Base-by-base conservation (phyloP, 2,113 vertebrate genomes). In the Brachyistius frenatus region DNA sequence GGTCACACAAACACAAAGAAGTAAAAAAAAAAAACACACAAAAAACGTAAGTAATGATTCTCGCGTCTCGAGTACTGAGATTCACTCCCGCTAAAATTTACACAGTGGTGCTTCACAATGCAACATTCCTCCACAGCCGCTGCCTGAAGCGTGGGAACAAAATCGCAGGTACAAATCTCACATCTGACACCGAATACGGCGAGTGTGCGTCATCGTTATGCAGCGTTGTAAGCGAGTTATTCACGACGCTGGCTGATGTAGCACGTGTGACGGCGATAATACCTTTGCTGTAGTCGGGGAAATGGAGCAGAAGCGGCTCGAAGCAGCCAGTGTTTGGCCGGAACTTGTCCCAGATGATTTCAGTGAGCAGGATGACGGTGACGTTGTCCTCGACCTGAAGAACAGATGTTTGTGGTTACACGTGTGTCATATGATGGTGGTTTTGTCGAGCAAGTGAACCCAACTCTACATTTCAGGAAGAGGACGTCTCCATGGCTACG, bases 241-340 rank as follows among this genome's bases (percentile, higher is more conserved):
- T 73, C 61, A n/a, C 50, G 77, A 76, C 10, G n/a, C 52, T 13
- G 53, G 68, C 30, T 66, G 81, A 23, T 4, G 31, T 23, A 54
- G 60, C 9, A 41, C n/a, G 36, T 16, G 53, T 10, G 47, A 41
- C 50, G 61, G 16, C 0, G 36, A 13, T 15, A 10, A 30, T 95
- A 99, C 98, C 97, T 96, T 98, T 99, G 83, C 95, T 99, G 93
- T 99, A 99, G 91, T 99, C 97, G 4, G 97, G 95, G 82, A 99
- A 99, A 91, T 98, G 96, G 60, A 99, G 93, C 69, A 95, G 94
- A 58, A 98, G 91, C 0, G 98, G 97, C 78, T 99, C 98, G 70
- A 97, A 95, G 70, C 97, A 99, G 72, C 98, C 97, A 0, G 90
- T 94, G 78, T 79, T 97, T 37, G 97, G 96, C 56, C 97, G 95